Evolutionary conservation across 1,140 invertebrate genomes (phyloP).

Genomic region (Euura lappo): DNA sequence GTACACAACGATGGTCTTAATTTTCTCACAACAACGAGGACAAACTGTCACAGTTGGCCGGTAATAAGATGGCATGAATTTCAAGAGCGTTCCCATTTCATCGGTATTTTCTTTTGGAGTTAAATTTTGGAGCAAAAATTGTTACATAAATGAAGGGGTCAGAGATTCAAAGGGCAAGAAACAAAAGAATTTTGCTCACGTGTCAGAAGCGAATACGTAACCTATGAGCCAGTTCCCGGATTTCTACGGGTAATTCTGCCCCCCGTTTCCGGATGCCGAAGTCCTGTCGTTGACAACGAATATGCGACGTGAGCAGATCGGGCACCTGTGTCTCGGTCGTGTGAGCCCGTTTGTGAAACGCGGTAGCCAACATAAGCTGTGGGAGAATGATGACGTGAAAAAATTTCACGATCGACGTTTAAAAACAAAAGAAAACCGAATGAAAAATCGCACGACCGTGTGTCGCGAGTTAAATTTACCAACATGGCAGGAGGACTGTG

Average conservation of each 20-base stretch:
- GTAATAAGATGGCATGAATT: not conserved
- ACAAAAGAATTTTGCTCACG: too few relatives aligned
- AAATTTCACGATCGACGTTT: too few relatives aligned
- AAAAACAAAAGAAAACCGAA: too few relatives aligned
- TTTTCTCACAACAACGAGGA: not conserved
- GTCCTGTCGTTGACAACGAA: not conserved
- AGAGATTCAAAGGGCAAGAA: too few relatives aligned
- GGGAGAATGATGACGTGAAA: not conserved
- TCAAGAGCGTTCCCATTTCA: not conserved
- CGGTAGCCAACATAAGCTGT: not conserved
- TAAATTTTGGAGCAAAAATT: too few relatives aligned
- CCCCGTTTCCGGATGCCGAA: not conserved
- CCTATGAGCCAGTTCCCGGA: too few relatives aligned
- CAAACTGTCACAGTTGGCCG: constrained; percentile 1
- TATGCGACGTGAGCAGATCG: not conserved
- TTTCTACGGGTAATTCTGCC: not conserved
- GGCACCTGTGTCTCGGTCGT: not conserved
- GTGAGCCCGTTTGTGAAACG: not conserved
- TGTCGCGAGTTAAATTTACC: not conserved
- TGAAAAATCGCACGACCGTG: too few relatives aligned
- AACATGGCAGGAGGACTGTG: not conserved
- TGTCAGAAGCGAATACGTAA: not conserved
- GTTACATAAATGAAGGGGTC: too few relatives aligned
- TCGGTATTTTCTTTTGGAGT: too few relatives aligned
- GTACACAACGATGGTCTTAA: not conserved